Evolutionary conservation across 2,113 vertebrate genomes (phyloP), one percentile per base, ranked within the genome.

Genomic region (Etheostoma cragini): DNA sequence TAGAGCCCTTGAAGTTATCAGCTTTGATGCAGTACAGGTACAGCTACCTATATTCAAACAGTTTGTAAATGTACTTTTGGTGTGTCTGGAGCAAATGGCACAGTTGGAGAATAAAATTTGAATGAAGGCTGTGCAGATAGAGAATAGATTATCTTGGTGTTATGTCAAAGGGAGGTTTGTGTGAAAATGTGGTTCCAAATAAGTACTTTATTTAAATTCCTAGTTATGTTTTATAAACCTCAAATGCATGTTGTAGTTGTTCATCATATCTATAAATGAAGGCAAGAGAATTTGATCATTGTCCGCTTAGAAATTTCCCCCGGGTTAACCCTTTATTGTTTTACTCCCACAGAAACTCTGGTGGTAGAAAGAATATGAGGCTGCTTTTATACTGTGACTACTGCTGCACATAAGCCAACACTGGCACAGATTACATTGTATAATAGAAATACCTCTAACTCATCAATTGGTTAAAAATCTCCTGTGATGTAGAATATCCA

Each of bases 21-120:
- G 94, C 93, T 95, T 96, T 95, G 93, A 96, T 96, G 95, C 92
- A 94, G 94, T 80, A 88, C 94, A 93, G 94, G 95, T 96, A 94
- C 63, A 71, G 17, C 26, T 15, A 6, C 70, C 73, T 82, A 71
- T 84, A 79, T 81, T 17, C 65, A 78, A 72, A 82, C 47, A 0
- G 67, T 76, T 86, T 90, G 74, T 73, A 84, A 83, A 81, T 78
- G 35, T 81, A 56, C 50, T 19, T 67, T 26, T 64, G 21, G 16
- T 24, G 21, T 33, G n/a, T 52, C 12, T 52, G 30, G 49, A 72
- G 61, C 38, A 81, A 69, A 65, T 6, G 4, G 45, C 60, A 50
- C 30, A 71, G 57, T 45, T 35, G 7, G 66, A 53, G 58, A 49
- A 71, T 66, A 30, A 61, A 38, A 38, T 72, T n/a, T 22, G 21